phyloP scores from a whole-genome alignment of 2,113 vertebrate species.

The Burhinus oedicnemus region DNA sequence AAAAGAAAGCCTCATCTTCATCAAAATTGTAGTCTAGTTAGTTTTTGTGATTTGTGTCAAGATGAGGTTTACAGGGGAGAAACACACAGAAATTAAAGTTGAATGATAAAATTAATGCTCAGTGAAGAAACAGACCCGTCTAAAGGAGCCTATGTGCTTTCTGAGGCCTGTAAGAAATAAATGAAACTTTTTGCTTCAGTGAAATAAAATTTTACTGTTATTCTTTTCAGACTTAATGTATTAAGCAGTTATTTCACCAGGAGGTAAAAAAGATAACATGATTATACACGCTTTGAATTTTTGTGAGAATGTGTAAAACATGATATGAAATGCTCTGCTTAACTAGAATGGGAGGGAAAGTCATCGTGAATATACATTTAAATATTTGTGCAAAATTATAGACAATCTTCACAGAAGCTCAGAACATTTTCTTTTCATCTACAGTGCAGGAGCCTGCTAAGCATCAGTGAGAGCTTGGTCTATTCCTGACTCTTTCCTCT shows the following conservation, averaged over 20 bases:
- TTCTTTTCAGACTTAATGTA: background rate
- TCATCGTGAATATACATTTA: background rate
- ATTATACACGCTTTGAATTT: background rate
- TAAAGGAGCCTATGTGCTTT: background rate
- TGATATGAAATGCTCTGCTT: background rate
- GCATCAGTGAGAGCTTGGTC: background rate
- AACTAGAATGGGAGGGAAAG: background rate
- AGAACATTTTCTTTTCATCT: background rate
- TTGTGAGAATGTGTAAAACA: background rate
- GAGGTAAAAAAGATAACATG: background rate
- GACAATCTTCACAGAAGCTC: background rate
- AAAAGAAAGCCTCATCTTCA: background rate
- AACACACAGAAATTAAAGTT: background rate
- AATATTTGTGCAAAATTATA: background rate
- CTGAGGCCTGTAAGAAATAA: background rate
- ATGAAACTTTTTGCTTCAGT: background rate
- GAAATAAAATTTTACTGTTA: background rate
- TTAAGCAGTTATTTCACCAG: background rate
- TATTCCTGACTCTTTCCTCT: background rate
- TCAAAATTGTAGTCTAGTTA: background rate
- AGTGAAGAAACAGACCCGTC: background rate
- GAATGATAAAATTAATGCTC: background rate
- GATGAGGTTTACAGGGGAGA: background rate
- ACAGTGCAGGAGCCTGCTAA: background rate
- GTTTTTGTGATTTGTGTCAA: background rate